phyloP scores from a whole-genome alignment of 2,888 invertebrate species.

The Euspilapteryx auroguttella region DNA sequence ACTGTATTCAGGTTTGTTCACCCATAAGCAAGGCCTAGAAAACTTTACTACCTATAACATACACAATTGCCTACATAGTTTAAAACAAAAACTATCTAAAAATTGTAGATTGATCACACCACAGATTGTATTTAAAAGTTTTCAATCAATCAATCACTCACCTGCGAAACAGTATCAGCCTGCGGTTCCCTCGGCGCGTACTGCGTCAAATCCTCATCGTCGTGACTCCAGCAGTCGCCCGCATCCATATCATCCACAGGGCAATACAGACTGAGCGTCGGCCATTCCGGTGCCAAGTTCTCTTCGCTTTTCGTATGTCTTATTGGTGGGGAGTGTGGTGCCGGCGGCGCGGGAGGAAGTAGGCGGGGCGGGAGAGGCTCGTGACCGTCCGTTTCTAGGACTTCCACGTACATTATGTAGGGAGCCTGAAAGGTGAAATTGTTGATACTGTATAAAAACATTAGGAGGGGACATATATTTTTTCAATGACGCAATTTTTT shows the following conservation, averaged over 20 bases:
- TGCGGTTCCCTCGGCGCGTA: conserved; percentile 33
- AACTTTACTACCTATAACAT: too few species aligned
- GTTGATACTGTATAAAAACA: too few species aligned
- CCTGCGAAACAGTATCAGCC: conserved; percentile 75
- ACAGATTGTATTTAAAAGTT: too few species aligned
- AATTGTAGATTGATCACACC: too few species aligned
- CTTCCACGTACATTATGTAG: conserved; percentile 97
- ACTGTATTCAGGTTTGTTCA: too few species aligned
- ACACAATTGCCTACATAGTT: too few species aligned
- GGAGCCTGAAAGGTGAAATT: conserved; percentile 77
- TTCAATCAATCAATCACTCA: too few species aligned
- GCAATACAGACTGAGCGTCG: conserved; percentile 41
- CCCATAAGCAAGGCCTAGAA: too few species aligned
- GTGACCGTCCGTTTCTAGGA: conserved; percentile 74
- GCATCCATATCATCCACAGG: conserved; percentile 35
- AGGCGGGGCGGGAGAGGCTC: conserved; percentile 90
- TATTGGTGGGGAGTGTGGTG: conserved; percentile 70
- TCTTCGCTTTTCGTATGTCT: conserved; percentile 94
- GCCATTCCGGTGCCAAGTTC: conserved; percentile 70
- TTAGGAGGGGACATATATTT: too few species aligned
- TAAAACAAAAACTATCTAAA: too few species aligned
- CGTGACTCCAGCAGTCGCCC: conserved; percentile 91
- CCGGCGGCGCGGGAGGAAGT: conserved; percentile 74
- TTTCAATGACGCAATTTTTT: too few species aligned
- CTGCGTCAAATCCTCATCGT: conserved; percentile 84